A percentile compares a stretch with the other conserved stretches of the same genome.
phyloP scores from a whole-genome alignment of 2,888 invertebrate genomes.

The Thymelicus sylvestris region DNA sequence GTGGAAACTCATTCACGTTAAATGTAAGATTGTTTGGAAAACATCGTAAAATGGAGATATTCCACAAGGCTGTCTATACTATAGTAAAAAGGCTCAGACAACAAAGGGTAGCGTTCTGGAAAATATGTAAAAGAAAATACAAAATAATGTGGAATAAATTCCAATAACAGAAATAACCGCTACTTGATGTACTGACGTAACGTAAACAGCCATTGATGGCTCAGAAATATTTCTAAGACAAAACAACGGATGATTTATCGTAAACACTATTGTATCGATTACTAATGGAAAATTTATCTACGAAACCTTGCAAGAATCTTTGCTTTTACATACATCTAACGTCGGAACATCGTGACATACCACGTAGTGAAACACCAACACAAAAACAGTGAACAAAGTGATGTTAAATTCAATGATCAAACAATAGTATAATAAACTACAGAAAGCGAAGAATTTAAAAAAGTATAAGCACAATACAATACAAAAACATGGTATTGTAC shows the following conservation, averaged over 20 bases:
- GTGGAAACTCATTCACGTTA: slow-evolving; percentile 22
- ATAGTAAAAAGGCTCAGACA: background rate
- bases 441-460: too few relatives aligned
- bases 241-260: slow-evolving; percentile 32
- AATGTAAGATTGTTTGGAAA: slow-evolving; percentile 13
- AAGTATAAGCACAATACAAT: too few relatives aligned
- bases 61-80: background rate
- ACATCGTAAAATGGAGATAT: slow-evolving; percentile 1
- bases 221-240: slow-evolving; percentile 26
- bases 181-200: slow-evolving; percentile 10
- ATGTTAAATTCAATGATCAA: too few relatives aligned
- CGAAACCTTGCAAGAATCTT: background rate
- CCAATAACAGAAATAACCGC: slow-evolving; percentile 9
- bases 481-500: too few relatives aligned
- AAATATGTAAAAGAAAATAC: background rate
- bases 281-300: slow-evolving; percentile 3
- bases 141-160: background rate
- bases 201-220: slow-evolving; percentile 19
- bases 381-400: too few relatives aligned
- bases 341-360: too few relatives aligned
- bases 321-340: background rate
- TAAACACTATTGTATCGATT: slow-evolving; percentile 21
- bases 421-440: too few relatives aligned
- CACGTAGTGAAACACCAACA: too few relatives aligned
- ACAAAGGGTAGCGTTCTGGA: too few relatives aligned